Base-by-base conservation (phyloP, 2,888 invertebrate genomes). In the Horisme vitalbata region DNA sequence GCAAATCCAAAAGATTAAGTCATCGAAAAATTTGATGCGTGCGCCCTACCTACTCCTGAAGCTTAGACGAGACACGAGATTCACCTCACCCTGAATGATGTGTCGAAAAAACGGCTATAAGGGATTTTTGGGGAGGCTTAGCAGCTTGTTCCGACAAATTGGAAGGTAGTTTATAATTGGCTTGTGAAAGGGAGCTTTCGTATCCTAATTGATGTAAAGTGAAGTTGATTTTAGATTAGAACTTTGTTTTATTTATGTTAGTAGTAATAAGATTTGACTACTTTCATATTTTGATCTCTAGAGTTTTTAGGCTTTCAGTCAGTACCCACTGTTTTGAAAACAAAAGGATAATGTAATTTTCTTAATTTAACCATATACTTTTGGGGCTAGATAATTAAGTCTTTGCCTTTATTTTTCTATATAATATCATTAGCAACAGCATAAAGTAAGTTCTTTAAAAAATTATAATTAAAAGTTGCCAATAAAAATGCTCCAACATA, bases 11-110 rank as follows among this genome's bases (percentile, higher is more conserved):
- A 63, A 73, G 75, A 71, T 73, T 76, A 74, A 71, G 65, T 69
- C 71, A 68, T 76, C 71, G 74, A 71, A 75, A 76, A 77, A 80
- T 75, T 75, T 67, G 73, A 75, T 77, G 79, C 84, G 83, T 83
- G 83, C 74, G 69, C 67, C 65, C 52, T 52, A 61, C 58, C 65
- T 63, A 58, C 66, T 68, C 65, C 47, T 31, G 53, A 38, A 73
- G 80, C 79, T 84, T 80, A 81, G 58, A 60, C 52, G 44, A 43
- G 52, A 45, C 50, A 60, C 52, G 44, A 43, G 52, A 45, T 52
- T 49, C 45, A 41, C 36, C 46, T 53, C 52, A 48, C 36, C 46
- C 48, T 39, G 49, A 56, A 52, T 51, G 45, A 56, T 43, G 58
- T 58, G 58, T 54, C 45, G 52, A 54, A 56, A 58, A 58, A 56